Base-by-base conservation (phyloP, 2,113 vertebrate species). In the Pangasianodon hypophthalmus region DNA sequence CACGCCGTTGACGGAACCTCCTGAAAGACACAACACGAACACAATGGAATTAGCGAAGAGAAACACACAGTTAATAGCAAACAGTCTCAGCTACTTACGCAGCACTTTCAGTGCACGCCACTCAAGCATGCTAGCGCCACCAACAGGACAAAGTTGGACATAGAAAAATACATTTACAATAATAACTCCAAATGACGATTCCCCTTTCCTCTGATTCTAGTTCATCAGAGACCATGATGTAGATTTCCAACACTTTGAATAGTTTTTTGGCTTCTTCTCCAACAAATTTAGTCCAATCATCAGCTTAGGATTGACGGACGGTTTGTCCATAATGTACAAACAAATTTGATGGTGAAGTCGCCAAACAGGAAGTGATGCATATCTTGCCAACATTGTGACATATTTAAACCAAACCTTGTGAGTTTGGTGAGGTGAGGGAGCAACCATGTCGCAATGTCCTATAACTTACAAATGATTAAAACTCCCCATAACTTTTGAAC, bases 1-100 rank as follows among this genome's bases (percentile, higher is more conserved):
- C 64, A 96, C 92, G 89, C 96, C 96, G 62, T 97, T 97, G 87
- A 94, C 92, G 29, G 96, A 91, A 58, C 94, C 96, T 87, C 92
- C 96, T 97, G 92, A 48, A 50, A 52, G 88, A 90, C 37, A 89
- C 29, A 0, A 87, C 62, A 80, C n/a, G 29, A 19, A 69, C 37
- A 21, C 6, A 41, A 19, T 0, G 6, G 52, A 5, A 41, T 58
- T 13, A 13, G 52, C 18, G 1, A 37, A 81, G 4, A 32, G 18
- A 56, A 32, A 21, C 6, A 46, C 8, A 6, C 21, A 0, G 18
- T 37, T 19, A n/a, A 29, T 2, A 71, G 32, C 6, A 18, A 19
- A 41, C 69, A 19, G 69, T 41, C 32, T 19, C 37, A 2, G 6
- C 11, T 69, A 32, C 4, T 11, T n/a, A 32, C 29, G 24, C n/a